Evolutionary conservation across 2,797 vertebrate species (phyloP).

Genomic region (Alcedo atthis): DNA sequence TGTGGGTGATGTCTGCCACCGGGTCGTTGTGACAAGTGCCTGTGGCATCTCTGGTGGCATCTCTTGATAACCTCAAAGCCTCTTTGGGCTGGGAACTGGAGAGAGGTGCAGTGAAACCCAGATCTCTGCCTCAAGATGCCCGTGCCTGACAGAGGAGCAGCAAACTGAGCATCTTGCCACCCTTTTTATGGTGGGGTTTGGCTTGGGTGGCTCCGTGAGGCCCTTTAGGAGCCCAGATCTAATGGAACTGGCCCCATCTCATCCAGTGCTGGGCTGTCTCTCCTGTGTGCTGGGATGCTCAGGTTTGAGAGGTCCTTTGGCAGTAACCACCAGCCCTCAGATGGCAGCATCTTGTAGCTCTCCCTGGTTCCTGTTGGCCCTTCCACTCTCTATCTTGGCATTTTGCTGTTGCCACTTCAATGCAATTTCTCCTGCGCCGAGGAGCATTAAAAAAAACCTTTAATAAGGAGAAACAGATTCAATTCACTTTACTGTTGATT

Average conservation of each 20-base stretch:
- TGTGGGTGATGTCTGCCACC: accelerated
- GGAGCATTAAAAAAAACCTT: not conserved
- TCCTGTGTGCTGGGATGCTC: not conserved
- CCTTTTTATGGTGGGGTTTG: accelerated
- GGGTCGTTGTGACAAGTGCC: not conserved
- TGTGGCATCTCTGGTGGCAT: not conserved
- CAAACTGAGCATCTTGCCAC: not conserved
- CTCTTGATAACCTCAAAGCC: not conserved
- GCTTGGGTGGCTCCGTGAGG: accelerated
- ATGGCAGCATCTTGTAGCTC: not conserved
- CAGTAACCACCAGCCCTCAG: accelerated
- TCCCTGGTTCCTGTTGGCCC: not conserved
- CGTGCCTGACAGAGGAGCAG: not conserved
- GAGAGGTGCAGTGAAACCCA: not conserved
- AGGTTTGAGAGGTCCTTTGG: not conserved
- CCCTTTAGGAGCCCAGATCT: not conserved
- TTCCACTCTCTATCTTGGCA: not conserved
- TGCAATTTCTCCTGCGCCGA: not conserved
- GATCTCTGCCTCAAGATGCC: not conserved
- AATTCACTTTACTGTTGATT: not conserved
- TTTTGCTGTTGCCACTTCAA: not conserved
- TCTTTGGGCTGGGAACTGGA: not conserved
- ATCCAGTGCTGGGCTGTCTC: accelerated
- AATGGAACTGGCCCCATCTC: accelerated
- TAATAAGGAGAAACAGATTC: constrained; percentile 10